Evolutionary conservation across 2,888 invertebrate genomes (phyloP).

Genomic region (Chloromyia formosa): DNA sequence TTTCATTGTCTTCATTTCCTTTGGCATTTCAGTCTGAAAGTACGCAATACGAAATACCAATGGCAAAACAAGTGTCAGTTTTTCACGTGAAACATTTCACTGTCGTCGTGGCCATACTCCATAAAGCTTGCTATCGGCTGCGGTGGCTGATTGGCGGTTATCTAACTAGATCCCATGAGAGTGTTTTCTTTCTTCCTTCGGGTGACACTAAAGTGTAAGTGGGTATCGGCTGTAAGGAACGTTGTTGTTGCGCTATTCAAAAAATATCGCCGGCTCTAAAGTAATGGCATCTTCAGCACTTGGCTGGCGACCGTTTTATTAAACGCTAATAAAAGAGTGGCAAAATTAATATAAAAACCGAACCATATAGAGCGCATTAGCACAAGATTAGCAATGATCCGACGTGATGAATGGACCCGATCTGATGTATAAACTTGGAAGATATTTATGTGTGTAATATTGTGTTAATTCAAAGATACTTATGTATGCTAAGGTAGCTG

Average conservation of each 20-base stretch:
- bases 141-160: conserved; percentile 16
- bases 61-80: conserved; percentile 28
- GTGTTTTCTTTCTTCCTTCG: conserved; percentile 26
- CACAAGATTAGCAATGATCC: conserved; percentile 37
- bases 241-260: too few species aligned
- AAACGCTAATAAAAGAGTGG: conserved; percentile 21
- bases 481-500: neutral
- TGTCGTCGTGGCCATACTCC: neutral
- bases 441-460: too few species aligned
- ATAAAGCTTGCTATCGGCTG: neutral
- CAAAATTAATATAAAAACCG: conserved; percentile 36
- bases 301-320: conserved; percentile 43
- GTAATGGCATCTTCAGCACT: neutral
- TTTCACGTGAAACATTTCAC: conserved; percentile 39
- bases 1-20: neutral
- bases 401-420: too few species aligned
- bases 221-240: too few species aligned
- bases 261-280: neutral
- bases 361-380: conserved; percentile 37
- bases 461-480: too few species aligned
- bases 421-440: too few species aligned
- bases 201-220: conserved; percentile 10
- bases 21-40: neutral
- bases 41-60: neutral
- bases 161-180: conserved; percentile 41